These are phyloP conservation scores for Xylocampa areola DNA, from an alignment of 2,888 invertebrate species.

Conservation along the genomic window DNA sequence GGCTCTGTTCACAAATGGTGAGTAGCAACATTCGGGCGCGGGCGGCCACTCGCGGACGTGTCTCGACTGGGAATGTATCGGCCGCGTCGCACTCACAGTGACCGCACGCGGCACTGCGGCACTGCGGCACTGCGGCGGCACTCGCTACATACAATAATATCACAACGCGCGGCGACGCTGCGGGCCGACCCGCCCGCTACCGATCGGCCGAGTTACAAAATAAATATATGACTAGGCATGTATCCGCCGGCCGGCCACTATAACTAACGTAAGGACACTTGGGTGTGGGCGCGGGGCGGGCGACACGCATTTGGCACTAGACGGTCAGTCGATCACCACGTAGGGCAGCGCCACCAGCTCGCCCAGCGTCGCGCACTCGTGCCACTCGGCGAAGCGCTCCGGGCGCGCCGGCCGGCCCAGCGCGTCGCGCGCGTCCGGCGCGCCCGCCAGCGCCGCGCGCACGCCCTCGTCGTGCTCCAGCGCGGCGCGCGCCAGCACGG, in stretches of 20 bases:
- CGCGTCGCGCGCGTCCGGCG: slow-evolving; percentile 59
- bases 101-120: not conserved
- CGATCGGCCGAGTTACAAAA: slow-evolving; percentile 54
- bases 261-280: slow-evolving; percentile 87
- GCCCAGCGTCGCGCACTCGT: slow-evolving; percentile 95
- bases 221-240: slow-evolving; percentile 60
- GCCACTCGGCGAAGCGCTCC: slow-evolving; percentile 96
- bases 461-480: slow-evolving; percentile 43
- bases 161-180: slow-evolving; percentile 49
- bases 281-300: slow-evolving; percentile 59
- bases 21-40: slow-evolving; percentile 4
- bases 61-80: slow-evolving; percentile 48
- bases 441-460: slow-evolving; percentile 39
- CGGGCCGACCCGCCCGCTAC: slow-evolving; percentile 40
- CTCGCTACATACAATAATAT: slow-evolving; percentile 52
- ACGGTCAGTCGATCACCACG: slow-evolving; percentile 96
- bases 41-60: slow-evolving; percentile 12
- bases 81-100: slow-evolving; percentile 15
- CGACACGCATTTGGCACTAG: slow-evolving; percentile 54
- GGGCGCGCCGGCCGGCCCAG: slow-evolving; percentile 73
- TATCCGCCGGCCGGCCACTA: slow-evolving; percentile 66
- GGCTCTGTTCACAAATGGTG: slow-evolving; percentile 21
- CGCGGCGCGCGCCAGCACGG: slow-evolving; percentile 65
- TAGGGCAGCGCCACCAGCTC: slow-evolving; percentile 98
- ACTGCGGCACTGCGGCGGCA: slow-evolving; percentile 24